A percentile compares a stretch with the other conserved stretches of the same genome.
These are phyloP conservation scores for Ips nitidus DNA, from an alignment of 1,140 invertebrate species.

Conservation along the genomic window DNA sequence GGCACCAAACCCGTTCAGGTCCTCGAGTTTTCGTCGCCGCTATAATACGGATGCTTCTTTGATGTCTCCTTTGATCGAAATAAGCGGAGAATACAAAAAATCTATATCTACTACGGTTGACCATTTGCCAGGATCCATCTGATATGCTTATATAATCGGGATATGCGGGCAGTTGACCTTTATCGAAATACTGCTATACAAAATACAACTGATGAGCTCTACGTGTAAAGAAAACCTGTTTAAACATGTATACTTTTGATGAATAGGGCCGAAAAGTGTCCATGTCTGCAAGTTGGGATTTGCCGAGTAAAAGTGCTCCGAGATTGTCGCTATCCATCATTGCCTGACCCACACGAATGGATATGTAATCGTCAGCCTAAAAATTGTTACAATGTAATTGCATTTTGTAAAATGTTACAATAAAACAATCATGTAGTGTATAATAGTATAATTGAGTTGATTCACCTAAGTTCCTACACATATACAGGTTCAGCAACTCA, in stretches of 20 bases:
- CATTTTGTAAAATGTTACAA: no score
- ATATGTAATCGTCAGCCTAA: constrained; percentile 54
- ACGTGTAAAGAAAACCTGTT: not conserved
- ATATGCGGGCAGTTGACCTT: constrained; percentile 55
- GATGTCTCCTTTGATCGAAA: constrained; percentile 72
- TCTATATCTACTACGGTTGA: constrained; percentile 67
- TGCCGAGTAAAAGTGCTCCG: constrained; percentile 43
- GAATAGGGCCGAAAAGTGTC: not conserved
- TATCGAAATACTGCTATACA: constrained; percentile 37
- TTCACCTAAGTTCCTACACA: no score
- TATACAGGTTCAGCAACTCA: not conserved
- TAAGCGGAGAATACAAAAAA: constrained; percentile 92
- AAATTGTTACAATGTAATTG: constrained; percentile 22
- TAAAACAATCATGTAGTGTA: no score
- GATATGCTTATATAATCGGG: constrained; percentile 54
- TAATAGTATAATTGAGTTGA: no score
- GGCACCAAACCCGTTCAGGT: constrained; percentile 81
- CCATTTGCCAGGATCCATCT: constrained; percentile 60
- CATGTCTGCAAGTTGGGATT: constrained; percentile 21
- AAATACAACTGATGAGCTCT: constrained; percentile 7
- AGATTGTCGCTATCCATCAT: constrained; percentile 45
- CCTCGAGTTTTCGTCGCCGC: constrained; percentile 84
- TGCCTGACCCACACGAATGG: constrained; percentile 47
- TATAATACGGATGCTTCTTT: constrained; percentile 74
- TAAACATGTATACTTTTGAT: not conserved